Base-by-base conservation (phyloP, 2,888 invertebrate species). In the Leucoma salicis region DNA sequence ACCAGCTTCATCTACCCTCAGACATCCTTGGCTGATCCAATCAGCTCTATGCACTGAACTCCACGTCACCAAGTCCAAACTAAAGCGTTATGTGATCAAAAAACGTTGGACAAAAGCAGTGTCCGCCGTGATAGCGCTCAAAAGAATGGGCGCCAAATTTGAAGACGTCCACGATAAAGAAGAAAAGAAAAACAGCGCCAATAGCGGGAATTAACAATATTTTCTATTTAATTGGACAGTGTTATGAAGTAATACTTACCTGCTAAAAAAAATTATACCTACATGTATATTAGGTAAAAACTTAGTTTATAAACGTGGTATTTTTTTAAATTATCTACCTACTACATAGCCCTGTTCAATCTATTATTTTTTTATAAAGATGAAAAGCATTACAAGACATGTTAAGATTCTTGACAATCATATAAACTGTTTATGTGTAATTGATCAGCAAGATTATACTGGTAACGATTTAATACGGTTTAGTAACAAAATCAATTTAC, bases 71-170 rank as follows among this genome's bases (percentile, higher is more conserved):
- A 97, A 95, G 77, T 92, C 93, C 16, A 95, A 96, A 74, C 87
- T 97, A 57, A 96, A 95, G 79, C 91, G 96, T 50, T 97, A 96
- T 78, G 96, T 97, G 48, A 96, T 96, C 82, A 95, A 96, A 83
- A 94, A 96, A 73, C 92, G 97, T 32, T 97, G 97, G 97, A 93
- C 95, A 60, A 97, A 96, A 82, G 96, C 95, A 0, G 95, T 96
- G 21, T 94, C 96, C 56, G 96, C 95, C 2, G 96, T 97, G 63
- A 92, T 97, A 52, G 97, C 97, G 1, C 88, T 97, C 35, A 93
- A 92, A 67, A 82, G 97, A 63, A 97, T 97, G 97, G 96, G 96
- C 4, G 95, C 95, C 21, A 94, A 93, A 73, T 92, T 95, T 50
- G 93, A 94, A 58, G 82, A 82, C 16, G 70, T 76, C 0, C 70